These are phyloP conservation scores for Hestina assimilis DNA, from an alignment of 1,140 invertebrate species.

Conservation along the genomic window DNA sequence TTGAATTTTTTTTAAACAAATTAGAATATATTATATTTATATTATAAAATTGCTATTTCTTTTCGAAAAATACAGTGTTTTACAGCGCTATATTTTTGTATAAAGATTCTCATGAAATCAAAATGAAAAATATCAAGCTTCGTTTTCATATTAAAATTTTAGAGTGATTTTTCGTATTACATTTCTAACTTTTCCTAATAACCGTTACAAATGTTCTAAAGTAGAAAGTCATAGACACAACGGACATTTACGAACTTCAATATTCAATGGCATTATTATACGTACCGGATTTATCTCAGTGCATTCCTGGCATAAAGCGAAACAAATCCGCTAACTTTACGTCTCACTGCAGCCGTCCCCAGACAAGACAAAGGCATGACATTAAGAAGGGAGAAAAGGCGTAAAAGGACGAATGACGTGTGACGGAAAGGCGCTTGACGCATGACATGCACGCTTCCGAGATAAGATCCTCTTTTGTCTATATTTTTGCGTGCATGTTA, in stretches of 20 bases:
- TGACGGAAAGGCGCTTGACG: constrained; percentile 20
- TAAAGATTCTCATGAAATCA: too few relatives aligned
- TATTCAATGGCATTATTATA: constrained; percentile 15
- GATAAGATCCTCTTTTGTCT: background rate
- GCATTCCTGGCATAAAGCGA: constrained; percentile 16
- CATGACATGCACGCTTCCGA: constrained; percentile 15
- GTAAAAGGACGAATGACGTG: constrained; percentile 15
- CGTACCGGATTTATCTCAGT: constrained; percentile 7
- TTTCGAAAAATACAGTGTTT: too few relatives aligned
- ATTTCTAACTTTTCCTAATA: too few relatives aligned
- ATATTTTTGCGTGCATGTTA: background rate
- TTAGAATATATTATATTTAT: too few relatives aligned
- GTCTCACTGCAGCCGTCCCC: constrained; percentile 18
- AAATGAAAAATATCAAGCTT: too few relatives aligned
- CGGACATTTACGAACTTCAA: background rate
- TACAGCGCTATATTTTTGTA: too few relatives aligned
- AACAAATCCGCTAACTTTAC: constrained; percentile 21
- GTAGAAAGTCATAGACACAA: background rate
- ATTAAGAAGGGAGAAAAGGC: constrained; percentile 1
- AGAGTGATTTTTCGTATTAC: too few relatives aligned
- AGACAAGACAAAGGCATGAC: constrained; percentile 9
- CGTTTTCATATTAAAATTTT: too few relatives aligned
- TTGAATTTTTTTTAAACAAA: too few relatives aligned
- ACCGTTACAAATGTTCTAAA: background rate
- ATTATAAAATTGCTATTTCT: too few relatives aligned